Base-by-base conservation (phyloP, 2,888 invertebrate genomes). In the Drosophila melanosoma region DNA sequence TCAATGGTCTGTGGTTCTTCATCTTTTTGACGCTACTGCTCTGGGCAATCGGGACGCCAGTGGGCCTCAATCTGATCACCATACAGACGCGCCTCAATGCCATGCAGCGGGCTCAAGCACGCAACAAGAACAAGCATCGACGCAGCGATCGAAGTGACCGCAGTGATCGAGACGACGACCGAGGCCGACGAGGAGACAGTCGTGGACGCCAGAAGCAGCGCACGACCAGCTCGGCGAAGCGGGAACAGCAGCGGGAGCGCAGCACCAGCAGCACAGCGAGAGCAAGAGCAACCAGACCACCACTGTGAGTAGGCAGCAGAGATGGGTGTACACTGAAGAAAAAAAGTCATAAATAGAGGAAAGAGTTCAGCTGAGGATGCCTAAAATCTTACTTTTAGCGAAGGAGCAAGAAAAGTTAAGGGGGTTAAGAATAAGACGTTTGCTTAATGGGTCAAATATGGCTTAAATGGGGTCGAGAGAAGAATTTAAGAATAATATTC, bases 1-100 rank as follows among this genome's bases (percentile, higher is more conserved):
- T 93, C 42, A 95, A 96, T 81, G 96, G 95, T 8, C 95, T 96
- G 93, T 96, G 96, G 96, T 95, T 96, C 65, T 95, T 95, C 66
- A 95, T 95, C 3, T 93, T 95, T 26, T 85, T 95, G 17, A 95
- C 93, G 91, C 94, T 91, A 54, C 91, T 92, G 26, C 84, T 95
- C 20, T 95, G 96, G 95, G 94, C 95, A 70, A 91, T 94, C 36
- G 94, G 95, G 5, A 94, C 95, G 0, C 96, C 96, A 1, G 93
- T 95, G 3, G 95, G 95, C 60, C 95, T 96, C 15, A 94, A 94
- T 82, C 92, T 96, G 35, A 94, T 93, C 26, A 91, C 90, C 3
- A 82, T 93, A 53, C 92, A 93, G 38, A 85, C 87, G 7, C 91
- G 91, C 17, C 75, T 93, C 33, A 91, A 89, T 69, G 89, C 76